Evolutionary conservation across 2,113 vertebrate species (phyloP).

Genomic region (Vombatus ursinus): DNA sequence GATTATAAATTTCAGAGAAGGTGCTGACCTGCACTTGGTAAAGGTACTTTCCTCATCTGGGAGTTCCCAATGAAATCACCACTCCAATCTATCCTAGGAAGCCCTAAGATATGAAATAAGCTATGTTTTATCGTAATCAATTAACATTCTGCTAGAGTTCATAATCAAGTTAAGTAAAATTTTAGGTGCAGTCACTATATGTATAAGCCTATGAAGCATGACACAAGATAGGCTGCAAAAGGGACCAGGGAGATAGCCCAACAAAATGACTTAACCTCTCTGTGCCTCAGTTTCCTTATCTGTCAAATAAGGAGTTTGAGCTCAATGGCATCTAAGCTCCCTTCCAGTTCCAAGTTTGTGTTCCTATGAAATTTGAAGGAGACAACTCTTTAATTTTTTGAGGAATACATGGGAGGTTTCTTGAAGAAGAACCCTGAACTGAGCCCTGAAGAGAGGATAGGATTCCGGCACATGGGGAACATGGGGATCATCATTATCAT

Average conservation of each 20-base stretch:
- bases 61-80: background rate
- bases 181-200: background rate
- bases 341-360: background rate
- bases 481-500: background rate
- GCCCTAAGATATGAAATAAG: background rate
- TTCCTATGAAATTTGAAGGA: background rate
- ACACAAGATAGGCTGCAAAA: background rate
- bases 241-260: background rate
- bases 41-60: background rate
- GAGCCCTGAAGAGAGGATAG: background rate
- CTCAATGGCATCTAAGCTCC: background rate
- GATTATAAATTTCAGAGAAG: background rate
- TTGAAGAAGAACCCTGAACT: background rate
- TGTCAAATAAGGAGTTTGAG: background rate
- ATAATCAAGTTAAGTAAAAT: background rate
- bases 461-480: background rate
- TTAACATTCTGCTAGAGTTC: background rate
- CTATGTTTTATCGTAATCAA: background rate
- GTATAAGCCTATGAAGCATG: background rate
- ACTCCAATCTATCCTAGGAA: background rate
- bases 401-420: background rate
- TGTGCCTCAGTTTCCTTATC: background rate
- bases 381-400: background rate
- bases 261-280: background rate
- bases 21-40: background rate